Evolutionary conservation across 1,140 invertebrate species (phyloP), one percentile per base, ranked within the genome.

Genomic region (Leptopilina boulardi): DNA sequence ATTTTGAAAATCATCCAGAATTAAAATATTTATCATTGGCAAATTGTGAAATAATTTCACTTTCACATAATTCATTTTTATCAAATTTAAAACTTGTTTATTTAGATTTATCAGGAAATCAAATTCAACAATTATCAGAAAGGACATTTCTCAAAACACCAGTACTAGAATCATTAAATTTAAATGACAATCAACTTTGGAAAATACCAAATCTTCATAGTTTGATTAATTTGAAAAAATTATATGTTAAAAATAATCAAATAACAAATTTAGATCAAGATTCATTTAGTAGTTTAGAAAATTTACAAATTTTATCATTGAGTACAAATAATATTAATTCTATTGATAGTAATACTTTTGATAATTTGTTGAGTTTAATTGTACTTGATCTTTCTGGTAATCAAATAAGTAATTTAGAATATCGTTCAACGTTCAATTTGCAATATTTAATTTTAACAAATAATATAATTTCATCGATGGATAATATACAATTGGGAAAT

Each of bases 181-280:
- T 78, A 19, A 74, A 56, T 21, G 6, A 41, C 11, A 78, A 78
- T 21, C 1, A 38, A 19, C 23, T 79, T 11, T 30, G 1, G 3
- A 11, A 2, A 1, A 18, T 79, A n/a, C 74, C 77, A 30, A 71
- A 79, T 54, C 19, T 74, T 10, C 21, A 10, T 4, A 23, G 13
- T 19, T 54, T 76, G 38, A 30, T 18, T 1, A 73, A 73, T 41
- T 66, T 79, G 23, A 47, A 38, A 30, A 26, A 42, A 23, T 41
- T 79, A 11, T 56, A n/a, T n/a, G 18, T 78, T 13, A 41, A 56
- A 30, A 26, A 59, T n/a, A 78, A 75, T 74, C 3, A n/a, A 8
- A 66, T 66, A 15, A 41, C 3, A 19, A 9, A 47, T 34, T 21
- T 54, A 2, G n/a, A 56, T 15, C 6, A n/a, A 51, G 18, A 30